Percentiles rank a stretch among this genome's conserved stretches.
phyloP scores from a whole-genome alignment of 2,113 vertebrate genomes.

The Gallinago jamesoni region DNA sequence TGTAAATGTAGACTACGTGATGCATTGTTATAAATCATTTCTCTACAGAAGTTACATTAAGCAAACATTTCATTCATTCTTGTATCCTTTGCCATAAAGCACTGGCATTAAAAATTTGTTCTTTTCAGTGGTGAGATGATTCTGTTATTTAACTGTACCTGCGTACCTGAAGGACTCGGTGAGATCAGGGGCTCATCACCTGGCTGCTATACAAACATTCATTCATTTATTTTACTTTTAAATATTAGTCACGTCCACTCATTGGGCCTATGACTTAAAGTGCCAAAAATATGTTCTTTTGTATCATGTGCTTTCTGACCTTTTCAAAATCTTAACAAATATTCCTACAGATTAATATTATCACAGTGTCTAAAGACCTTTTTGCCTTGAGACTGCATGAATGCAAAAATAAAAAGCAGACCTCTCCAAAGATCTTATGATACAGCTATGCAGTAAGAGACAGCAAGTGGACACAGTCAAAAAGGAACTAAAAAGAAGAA shows the following conservation, averaged over 20 bases:
- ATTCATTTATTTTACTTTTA: slow-evolving; percentile 4
- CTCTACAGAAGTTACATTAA: background rate
- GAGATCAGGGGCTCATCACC: background rate
- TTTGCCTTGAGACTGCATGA: background rate
- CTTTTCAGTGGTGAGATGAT: background rate
- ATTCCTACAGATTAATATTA: background rate
- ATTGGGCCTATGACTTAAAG: background rate
- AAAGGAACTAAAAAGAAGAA: background rate
- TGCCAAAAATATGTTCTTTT: background rate
- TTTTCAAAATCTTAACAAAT: slow-evolving; percentile 39
- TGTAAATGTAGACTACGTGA: background rate
- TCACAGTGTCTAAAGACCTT: background rate
- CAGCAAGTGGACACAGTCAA: background rate
- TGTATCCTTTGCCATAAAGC: background rate
- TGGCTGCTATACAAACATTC: background rate
- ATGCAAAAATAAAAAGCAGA: background rate
- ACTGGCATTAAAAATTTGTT: slow-evolving; percentile 5
- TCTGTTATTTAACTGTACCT: background rate
- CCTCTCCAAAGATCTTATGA: background rate
- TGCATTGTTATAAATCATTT: background rate
- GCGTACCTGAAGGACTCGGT: background rate
- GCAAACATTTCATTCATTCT: slow-evolving; percentile 1
- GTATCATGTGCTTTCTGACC: background rate
- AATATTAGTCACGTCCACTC: background rate
- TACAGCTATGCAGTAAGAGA: background rate